phyloP scores from a whole-genome alignment of 2,113 vertebrate species.

The Amphiprion ocellaris region DNA sequence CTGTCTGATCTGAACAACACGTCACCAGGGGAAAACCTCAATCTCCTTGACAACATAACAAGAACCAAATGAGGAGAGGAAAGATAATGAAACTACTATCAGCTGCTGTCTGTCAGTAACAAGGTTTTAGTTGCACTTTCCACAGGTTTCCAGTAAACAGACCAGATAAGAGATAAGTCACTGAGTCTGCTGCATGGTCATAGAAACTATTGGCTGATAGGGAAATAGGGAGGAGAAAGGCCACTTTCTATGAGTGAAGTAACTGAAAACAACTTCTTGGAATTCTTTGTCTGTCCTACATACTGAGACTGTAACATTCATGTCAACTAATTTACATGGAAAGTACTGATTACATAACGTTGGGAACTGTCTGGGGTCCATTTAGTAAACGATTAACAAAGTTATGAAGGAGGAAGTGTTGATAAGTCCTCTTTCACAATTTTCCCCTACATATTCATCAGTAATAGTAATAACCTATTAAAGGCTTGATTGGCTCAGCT shows the following conservation, averaged over 20 bases:
- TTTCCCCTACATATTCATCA: too few species aligned
- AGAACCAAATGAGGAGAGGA: too few species aligned
- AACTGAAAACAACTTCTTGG: neutral
- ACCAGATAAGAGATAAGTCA: slow-evolving; percentile 1
- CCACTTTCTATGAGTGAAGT: neutral
- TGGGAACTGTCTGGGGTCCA: neutral
- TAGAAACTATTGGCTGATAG: neutral
- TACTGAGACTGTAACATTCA: too few species aligned
- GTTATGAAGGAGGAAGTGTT: too few species aligned
- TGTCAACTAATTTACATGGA: neutral
- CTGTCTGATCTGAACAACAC: too few species aligned
- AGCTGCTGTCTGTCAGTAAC: neutral
- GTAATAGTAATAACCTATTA: too few species aligned
- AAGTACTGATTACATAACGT: neutral
- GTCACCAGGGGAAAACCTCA: too few species aligned
- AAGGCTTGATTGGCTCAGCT: too few species aligned
- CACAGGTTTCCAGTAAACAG: slow-evolving; percentile 13
- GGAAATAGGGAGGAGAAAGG: neutral
- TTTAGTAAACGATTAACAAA: neutral
- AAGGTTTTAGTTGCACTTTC: neutral
- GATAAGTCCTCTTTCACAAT: too few species aligned
- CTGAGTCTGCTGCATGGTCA: neutral
- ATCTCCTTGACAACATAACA: too few species aligned
- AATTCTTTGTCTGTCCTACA: neutral
- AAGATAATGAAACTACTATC: neutral